These are phyloP conservation scores for Alethe castanea DNA, from an alignment of 2,113 vertebrate species.

Conservation along the genomic window DNA sequence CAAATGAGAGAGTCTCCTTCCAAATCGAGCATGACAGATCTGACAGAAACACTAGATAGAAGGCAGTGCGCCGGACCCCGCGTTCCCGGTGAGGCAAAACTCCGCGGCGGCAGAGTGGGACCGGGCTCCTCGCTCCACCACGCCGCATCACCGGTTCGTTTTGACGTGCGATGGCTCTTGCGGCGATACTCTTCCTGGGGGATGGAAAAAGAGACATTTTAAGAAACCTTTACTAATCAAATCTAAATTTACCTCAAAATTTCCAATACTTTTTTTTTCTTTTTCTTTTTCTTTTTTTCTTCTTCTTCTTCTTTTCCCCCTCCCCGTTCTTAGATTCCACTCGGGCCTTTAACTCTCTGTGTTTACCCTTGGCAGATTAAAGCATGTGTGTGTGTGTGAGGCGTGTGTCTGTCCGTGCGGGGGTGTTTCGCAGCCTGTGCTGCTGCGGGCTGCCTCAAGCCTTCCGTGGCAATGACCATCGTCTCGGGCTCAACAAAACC, in stretches of 20 bases:
- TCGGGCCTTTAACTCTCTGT: neutral
- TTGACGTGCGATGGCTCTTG: neutral
- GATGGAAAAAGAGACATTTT: neutral
- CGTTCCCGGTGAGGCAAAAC: neutral
- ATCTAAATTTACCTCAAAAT: neutral
- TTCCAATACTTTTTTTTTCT: neutral
- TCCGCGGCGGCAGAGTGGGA: neutral
- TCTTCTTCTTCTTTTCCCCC: too few relatives aligned
- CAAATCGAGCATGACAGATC: slow-evolving; percentile 50
- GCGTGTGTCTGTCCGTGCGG: neutral
- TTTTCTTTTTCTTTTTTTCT: neutral
- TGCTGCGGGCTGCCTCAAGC: neutral
- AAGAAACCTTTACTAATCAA: neutral
- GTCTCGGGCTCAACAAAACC: neutral
- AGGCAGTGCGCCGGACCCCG: neutral
- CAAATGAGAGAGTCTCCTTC: slow-evolving; percentile 44
- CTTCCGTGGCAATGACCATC: neutral
- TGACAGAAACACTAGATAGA: slow-evolving; percentile 54
- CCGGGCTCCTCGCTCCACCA: neutral
- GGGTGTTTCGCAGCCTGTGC: neutral
- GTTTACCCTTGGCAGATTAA: neutral
- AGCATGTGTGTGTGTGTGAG: neutral
- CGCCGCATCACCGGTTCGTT: neutral
- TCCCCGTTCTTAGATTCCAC: neutral
- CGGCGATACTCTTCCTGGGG: neutral